These are phyloP conservation scores for Catostylus mosaicus DNA, from an alignment of 30 jellyfish, hydroid and myxozoan species.

Conservation along the genomic window DNA sequence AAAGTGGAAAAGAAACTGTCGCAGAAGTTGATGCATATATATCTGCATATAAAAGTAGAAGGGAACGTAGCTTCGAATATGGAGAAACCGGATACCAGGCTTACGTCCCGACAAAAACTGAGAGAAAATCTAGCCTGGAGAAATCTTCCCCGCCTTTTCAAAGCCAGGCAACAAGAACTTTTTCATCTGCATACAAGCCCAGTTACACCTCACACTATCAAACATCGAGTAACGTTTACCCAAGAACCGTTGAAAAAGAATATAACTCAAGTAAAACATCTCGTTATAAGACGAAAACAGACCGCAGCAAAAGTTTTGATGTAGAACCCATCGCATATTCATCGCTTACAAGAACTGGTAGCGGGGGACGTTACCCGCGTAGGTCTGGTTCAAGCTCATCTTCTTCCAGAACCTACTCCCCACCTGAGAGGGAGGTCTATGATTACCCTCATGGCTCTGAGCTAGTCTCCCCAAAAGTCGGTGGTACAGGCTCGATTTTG, in stretches of 20 bases:
- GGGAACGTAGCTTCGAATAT: conserved; percentile 63
- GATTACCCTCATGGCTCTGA: not conserved
- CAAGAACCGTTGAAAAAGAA: conserved; percentile 24
- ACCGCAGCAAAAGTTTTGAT: conserved; percentile 64
- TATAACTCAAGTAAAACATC: not conserved
- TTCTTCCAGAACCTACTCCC: conserved; percentile 21
- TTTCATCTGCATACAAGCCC: conserved; percentile 22
- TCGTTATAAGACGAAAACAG: conserved; percentile 24
- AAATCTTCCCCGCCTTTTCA: conserved; percentile 1
- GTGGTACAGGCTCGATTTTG: conserved; percentile 11
- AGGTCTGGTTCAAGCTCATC: conserved; percentile 46
- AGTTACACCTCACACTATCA: conserved; percentile 1
- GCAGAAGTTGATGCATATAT: conserved; percentile 71
- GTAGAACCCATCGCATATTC: conserved; percentile 27
- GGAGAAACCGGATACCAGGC: conserved; percentile 36
- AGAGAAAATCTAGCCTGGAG: conserved; percentile 58
- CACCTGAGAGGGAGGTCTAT: conserved; percentile 12
- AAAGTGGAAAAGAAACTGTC: conserved; percentile 61
- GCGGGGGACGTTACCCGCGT: conserved; percentile 60
- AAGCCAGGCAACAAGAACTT: conserved; percentile 48
- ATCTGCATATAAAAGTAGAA: conserved; percentile 65
- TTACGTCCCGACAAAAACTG: conserved; percentile 11
- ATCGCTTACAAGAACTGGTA: conserved; percentile 50
- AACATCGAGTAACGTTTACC: not conserved
- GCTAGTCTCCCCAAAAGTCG: not conserved